Evolutionary conservation across 37 sponge, comb jelly and placozoan species (phyloP).

Genomic region (Crambe crambe): DNA sequence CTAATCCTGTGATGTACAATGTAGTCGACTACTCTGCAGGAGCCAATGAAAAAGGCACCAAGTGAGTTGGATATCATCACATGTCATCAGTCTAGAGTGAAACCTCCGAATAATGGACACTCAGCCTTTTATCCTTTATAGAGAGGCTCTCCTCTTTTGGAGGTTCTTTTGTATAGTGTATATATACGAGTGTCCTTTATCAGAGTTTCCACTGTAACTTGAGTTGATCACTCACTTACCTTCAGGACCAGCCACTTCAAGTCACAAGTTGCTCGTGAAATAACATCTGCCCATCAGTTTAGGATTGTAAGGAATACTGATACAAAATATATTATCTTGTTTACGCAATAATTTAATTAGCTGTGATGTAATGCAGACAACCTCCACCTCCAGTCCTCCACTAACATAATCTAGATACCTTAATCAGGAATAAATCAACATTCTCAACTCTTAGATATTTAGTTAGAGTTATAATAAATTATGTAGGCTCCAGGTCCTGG

Average conservation of each 20-base stretch:
- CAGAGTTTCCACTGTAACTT: not conserved
- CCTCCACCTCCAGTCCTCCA: no score
- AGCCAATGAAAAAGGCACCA: constrained; percentile 42
- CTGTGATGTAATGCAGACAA: no score
- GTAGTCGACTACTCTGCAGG: constrained; percentile 59
- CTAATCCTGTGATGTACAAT: constrained; percentile 62
- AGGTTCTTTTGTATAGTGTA: not conserved
- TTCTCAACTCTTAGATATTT: not conserved
- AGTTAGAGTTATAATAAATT: no score
- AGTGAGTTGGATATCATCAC: constrained; percentile 55
- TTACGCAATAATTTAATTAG: no score
- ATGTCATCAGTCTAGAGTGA: no score
- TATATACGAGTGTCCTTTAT: not conserved
- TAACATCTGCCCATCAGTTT: constrained; percentile 44
- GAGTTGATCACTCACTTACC: no score
- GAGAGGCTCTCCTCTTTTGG: no score
- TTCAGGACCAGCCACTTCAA: constrained; percentile 53
- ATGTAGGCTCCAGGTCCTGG: constrained; percentile 61
- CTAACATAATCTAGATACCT: no score
- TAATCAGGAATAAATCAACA: no score
- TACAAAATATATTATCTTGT: no score
- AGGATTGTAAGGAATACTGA: constrained; percentile 41
- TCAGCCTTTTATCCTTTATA: no score
- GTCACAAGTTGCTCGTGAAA: constrained; percentile 40
- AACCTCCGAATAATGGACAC: no score